Evolutionary conservation across 1,140 invertebrate genomes (phyloP).

Genomic region (Aphelenchoides besseyi): DNA sequence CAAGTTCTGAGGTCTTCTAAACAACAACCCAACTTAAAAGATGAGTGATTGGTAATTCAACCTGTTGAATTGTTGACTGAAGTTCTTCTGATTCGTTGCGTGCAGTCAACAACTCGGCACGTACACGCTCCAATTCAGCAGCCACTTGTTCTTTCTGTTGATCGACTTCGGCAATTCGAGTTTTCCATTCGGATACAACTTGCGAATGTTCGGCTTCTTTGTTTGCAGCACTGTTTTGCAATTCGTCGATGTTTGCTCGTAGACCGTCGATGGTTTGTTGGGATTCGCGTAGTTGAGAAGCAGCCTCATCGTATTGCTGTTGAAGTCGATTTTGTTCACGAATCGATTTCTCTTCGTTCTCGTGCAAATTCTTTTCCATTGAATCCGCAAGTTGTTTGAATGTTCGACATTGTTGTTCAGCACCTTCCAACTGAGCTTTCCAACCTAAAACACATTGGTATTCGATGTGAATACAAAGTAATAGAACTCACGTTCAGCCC

Average conservation of each 20-base stretch:
- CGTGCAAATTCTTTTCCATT: background rate
- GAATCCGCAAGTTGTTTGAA: conserved; percentile 1
- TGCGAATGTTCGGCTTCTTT: background rate
- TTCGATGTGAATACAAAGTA: background rate
- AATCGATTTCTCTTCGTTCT: conserved; percentile 15
- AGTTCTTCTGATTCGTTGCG: background rate
- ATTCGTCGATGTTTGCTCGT: background rate
- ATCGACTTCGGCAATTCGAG: background rate
- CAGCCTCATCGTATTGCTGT: background rate
- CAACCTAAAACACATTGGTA: background rate
- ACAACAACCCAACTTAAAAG: background rate
- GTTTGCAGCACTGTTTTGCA: background rate
- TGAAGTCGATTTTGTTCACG: conserved; percentile 1
- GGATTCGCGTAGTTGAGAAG: background rate
- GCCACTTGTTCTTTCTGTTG: background rate
- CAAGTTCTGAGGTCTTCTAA: background rate
- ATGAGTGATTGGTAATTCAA: background rate
- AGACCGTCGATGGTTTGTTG: background rate
- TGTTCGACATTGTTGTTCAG: background rate
- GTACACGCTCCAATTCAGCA: background rate
- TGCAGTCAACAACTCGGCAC: background rate
- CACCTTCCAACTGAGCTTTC: background rate
- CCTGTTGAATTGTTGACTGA: background rate
- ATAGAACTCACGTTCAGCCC: background rate
- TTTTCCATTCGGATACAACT: background rate